Conservation (phyloP, 1,140 invertebrate genomes). For the Apis laboriosa region DNA sequence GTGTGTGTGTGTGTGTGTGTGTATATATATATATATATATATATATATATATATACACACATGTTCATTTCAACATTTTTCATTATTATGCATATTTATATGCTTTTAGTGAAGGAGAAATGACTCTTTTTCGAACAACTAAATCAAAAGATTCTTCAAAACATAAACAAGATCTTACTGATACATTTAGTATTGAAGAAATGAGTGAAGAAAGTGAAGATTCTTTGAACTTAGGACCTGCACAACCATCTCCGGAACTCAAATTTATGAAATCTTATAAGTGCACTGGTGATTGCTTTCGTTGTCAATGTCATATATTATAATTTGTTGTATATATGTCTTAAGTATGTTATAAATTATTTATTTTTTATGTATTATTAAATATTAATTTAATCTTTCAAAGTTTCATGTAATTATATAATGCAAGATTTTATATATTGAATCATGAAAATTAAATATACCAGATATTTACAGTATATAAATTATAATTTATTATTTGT, state of each 20-base stretch:
- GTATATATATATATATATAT: neutral
- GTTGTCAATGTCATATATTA: conserved; percentile 77
- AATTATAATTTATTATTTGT: conserved; percentile 5
- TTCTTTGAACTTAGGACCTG: conserved; percentile 75
- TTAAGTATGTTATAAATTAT: conserved; percentile 30
- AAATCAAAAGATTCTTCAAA: conserved; percentile 78
- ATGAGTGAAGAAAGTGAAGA: conserved; percentile 85
- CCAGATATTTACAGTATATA: conserved; percentile 23
- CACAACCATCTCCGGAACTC: conserved; percentile 65
- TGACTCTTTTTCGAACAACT: conserved; percentile 82
- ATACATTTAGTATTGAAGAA: conserved; percentile 84
- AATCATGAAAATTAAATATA: conserved; percentile 10
- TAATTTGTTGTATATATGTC: conserved; percentile 57
- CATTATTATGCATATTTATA: neutral
- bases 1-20: too few species aligned
- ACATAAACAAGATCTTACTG: conserved; percentile 83
- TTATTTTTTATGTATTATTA: conserved; percentile 32
- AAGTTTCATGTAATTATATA: conserved; percentile 19
- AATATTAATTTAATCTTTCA: conserved; percentile 41
- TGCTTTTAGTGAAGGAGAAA: conserved; percentile 82
- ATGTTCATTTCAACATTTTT: too few species aligned
- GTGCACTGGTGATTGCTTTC: conserved; percentile 71
- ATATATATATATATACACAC: neutral
- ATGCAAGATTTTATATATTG: conserved; percentile 19
- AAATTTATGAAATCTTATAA: conserved; percentile 74